Percentiles rank a stretch among this genome's conserved stretches.
Conservation (phyloP, 92 coral and sea anemone genomes). For the Phenganax stokvisi region DNA sequence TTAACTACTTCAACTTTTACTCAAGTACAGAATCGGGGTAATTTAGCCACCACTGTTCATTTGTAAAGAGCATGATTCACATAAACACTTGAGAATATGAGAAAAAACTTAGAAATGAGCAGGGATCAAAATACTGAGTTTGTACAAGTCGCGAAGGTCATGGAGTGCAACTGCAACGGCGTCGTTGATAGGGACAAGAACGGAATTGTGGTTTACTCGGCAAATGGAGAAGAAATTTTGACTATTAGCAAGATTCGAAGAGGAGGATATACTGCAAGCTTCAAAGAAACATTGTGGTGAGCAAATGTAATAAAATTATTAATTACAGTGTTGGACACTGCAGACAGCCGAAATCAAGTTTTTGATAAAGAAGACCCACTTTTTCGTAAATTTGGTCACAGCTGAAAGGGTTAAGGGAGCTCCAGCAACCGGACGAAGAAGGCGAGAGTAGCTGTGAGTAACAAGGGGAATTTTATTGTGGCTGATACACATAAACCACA, state of each 20-base stretch:
- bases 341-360: constrained; percentile 25
- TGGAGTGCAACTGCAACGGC: constrained; percentile 13
- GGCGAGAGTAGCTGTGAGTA: constrained; percentile 10
- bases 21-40: no score
- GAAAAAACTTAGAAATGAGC: constrained; percentile 16
- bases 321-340: constrained; percentile 4
- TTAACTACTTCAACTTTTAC: no score
- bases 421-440: constrained; percentile 20
- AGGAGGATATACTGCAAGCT: constrained; percentile 11
- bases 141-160: not conserved
- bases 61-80: constrained; percentile 27
- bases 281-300: constrained; percentile 9
- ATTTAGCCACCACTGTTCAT: not conserved
- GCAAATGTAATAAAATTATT: constrained; percentile 20
- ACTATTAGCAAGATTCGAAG: constrained; percentile 15
- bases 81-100: constrained; percentile 17
- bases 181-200: constrained; percentile 36
- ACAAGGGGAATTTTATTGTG: constrained; percentile 30
- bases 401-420: constrained; percentile 29
- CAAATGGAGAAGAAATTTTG: constrained; percentile 10
- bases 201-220: constrained; percentile 33
- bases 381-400: constrained; percentile 22
- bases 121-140: constrained; percentile 8
- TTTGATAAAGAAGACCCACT: constrained; percentile 34
- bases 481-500: constrained; percentile 29